phyloP scores from a whole-genome alignment of 2,113 vertebrate genomes.

The Gadus macrocephalus region DNA sequence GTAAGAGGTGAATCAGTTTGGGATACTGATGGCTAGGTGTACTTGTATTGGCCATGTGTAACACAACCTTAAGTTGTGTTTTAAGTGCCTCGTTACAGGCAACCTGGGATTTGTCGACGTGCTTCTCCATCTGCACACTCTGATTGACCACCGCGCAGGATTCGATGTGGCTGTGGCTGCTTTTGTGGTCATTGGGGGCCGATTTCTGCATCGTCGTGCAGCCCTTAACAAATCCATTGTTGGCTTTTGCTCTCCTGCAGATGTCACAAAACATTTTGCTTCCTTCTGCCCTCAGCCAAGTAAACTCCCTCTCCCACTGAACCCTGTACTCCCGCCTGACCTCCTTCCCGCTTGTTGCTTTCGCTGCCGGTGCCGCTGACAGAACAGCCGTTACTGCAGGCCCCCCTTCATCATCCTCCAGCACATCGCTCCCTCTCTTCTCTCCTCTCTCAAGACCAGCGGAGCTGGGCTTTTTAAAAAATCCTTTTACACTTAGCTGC shows the following conservation, averaged over 20 bases:
- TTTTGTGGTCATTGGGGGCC: slow-evolving; percentile 8
- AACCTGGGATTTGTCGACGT: slow-evolving; percentile 17
- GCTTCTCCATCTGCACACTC: slow-evolving; percentile 14
- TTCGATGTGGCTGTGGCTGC: slow-evolving; percentile 15
- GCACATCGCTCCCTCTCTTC: no score
- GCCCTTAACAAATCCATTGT: slow-evolving; percentile 12
- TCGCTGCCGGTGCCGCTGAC: no score
- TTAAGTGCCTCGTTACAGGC: slow-evolving; percentile 10
- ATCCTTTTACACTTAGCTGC: no score
- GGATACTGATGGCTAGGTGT: slow-evolving; percentile 13
- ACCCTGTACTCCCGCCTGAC: slow-evolving; percentile 9
- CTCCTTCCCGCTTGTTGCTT: not conserved
- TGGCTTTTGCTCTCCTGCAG: slow-evolving; percentile 10
- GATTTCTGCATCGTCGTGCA: slow-evolving; percentile 20
- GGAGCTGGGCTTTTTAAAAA: no score
- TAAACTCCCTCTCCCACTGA: slow-evolving; percentile 12
- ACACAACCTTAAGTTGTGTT: slow-evolving; percentile 13
- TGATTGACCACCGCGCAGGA: slow-evolving; percentile 12
- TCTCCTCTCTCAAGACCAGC: no score
- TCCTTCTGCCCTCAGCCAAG: not conserved
- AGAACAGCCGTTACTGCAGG: no score
- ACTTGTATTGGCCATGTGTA: slow-evolving; percentile 18
- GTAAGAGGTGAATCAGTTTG: slow-evolving; percentile 4
- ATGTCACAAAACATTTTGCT: slow-evolving; percentile 16
- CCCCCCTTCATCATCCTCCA: no score